These are phyloP conservation scores for Nemoura dubitans DNA, from an alignment of 2,888 invertebrate species.

Conservation along the genomic window DNA sequence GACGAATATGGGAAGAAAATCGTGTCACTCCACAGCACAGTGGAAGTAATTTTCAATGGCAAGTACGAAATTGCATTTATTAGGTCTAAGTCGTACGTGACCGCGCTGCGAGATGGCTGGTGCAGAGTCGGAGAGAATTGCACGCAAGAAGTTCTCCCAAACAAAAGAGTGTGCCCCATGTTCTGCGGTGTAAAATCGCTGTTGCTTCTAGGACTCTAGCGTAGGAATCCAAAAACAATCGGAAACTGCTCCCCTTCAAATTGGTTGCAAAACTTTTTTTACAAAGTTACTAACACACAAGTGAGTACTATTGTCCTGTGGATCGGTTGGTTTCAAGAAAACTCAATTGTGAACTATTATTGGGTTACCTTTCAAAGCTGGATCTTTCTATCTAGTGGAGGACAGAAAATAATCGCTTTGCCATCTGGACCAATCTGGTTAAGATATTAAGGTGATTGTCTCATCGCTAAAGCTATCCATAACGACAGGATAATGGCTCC, in stretches of 20 bases:
- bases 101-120: background rate
- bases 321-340: background rate
- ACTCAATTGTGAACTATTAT: slow-evolving; percentile 4
- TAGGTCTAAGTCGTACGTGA: slow-evolving; percentile 43
- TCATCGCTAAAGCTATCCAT: background rate
- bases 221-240: background rate
- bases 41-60: slow-evolving; percentile 46
- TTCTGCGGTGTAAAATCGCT: background rate
- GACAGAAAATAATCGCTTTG: background rate
- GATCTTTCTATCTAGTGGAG: background rate
- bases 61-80: slow-evolving; percentile 47
- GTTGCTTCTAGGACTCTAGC: background rate
- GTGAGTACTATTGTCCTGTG: background rate
- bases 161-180: background rate
- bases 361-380: background rate
- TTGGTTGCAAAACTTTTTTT: background rate
- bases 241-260: background rate
- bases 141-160: background rate
- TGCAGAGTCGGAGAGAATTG: background rate
- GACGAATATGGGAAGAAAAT: slow-evolving; percentile 22
- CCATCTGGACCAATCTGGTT: slow-evolving; percentile 3
- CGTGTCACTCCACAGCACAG: background rate
- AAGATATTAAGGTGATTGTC: background rate
- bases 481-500: slow-evolving; percentile 4
- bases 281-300: slow-evolving; percentile 3